Conservation (phyloP, 2,113 vertebrate species). For the Hemibagrus wyckioides region DNA sequence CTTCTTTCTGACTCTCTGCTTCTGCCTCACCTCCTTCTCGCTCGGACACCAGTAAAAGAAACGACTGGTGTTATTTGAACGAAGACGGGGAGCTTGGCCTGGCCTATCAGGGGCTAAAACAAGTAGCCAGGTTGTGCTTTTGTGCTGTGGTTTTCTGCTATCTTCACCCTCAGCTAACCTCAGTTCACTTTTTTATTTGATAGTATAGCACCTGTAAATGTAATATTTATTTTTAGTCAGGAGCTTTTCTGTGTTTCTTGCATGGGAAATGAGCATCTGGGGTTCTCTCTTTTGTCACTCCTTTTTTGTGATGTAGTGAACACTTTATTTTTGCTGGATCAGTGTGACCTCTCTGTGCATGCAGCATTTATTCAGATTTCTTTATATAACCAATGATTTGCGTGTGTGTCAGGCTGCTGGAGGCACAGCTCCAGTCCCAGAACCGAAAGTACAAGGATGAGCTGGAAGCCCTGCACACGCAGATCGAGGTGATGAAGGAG, state of each 20-base stretch:
- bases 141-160: slow-evolving; percentile 24
- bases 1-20: slow-evolving; percentile 60
- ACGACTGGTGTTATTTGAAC: slow-evolving; percentile 89
- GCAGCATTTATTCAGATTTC: slow-evolving; percentile 3
- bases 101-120: slow-evolving; percentile 93
- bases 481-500: slow-evolving; percentile 78
- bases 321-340: neutral
- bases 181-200: neutral
- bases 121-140: slow-evolving; percentile 87
- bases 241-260: neutral
- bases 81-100: slow-evolving; percentile 94
- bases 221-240: neutral
- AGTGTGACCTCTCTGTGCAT: neutral
- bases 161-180: neutral
- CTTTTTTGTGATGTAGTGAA: neutral
- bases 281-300: neutral
- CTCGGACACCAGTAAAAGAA: slow-evolving; percentile 79
- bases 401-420: slow-evolving; percentile 79
- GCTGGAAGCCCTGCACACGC: slow-evolving; percentile 74
- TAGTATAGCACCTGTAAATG: neutral
- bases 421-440: slow-evolving; percentile 88
- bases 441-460: slow-evolving; percentile 78
- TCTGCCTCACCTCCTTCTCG: slow-evolving; percentile 45
- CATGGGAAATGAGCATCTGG: neutral
- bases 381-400: neutral